phyloP scores from a whole-genome alignment of 2,113 vertebrate species.

The Grantiella picta region DNA sequence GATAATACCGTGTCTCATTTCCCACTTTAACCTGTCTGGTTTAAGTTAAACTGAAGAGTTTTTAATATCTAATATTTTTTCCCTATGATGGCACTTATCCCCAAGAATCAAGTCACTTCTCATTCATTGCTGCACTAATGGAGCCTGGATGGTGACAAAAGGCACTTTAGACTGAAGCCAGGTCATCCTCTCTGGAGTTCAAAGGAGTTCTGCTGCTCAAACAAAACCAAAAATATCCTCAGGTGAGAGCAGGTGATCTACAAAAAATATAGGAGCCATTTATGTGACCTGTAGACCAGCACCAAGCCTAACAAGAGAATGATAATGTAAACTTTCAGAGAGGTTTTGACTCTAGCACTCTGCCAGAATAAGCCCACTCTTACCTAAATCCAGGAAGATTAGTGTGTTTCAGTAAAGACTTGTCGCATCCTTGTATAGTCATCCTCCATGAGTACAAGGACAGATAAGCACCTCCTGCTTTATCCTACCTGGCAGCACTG shows the following conservation, averaged over 20 bases:
- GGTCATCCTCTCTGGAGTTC: not conserved
- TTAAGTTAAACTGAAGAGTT: not conserved
- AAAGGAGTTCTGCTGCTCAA: not conserved
- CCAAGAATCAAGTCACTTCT: not conserved
- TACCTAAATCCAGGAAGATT: not conserved
- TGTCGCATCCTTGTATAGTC: not conserved
- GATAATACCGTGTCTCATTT: not conserved
- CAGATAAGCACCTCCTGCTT: not conserved
- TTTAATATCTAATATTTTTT: slow-evolving; percentile 24
- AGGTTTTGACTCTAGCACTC: not conserved
- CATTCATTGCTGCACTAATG: not conserved
- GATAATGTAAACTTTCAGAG: not conserved
- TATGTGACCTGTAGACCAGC: not conserved
- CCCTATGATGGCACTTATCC: not conserved
- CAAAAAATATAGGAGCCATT: not conserved
- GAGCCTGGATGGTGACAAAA: not conserved
- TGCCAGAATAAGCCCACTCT: not conserved
- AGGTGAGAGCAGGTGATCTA: not conserved
- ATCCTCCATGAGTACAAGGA: not conserved
- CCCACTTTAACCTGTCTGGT: not conserved
- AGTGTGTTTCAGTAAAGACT: not conserved
- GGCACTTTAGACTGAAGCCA: not conserved
- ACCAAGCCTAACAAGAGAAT: not conserved
- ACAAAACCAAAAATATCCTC: not conserved
- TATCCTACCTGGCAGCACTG: not conserved